Conservation (phyloP, 2,797 vertebrate genomes). For the Cyprinodon diabolis region DNA sequence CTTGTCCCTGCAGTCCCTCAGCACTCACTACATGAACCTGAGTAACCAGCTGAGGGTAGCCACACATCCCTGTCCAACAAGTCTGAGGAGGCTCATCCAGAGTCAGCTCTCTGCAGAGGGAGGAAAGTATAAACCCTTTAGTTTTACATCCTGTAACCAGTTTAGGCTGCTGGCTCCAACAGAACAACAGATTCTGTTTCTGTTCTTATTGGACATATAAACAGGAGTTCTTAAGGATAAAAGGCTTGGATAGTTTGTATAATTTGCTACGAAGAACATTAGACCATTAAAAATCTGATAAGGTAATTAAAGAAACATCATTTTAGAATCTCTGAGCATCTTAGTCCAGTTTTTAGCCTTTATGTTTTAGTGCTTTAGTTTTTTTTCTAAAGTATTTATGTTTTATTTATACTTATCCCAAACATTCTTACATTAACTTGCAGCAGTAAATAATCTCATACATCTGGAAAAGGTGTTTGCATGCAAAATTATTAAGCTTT, state of each 20-base stretch:
- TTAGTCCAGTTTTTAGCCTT: background rate
- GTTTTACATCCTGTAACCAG: background rate
- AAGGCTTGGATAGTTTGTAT: too few relatives aligned
- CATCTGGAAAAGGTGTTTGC: background rate
- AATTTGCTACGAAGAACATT: too few relatives aligned
- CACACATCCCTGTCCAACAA: slow-evolving; percentile 95
- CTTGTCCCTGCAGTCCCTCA: slow-evolving; percentile 88
- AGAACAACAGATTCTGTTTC: background rate
- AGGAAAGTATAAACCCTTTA: background rate
- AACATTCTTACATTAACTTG: background rate
- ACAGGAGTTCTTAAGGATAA: too few relatives aligned
- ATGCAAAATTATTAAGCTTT: background rate
- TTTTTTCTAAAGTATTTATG: background rate
- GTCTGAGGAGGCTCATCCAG: slow-evolving; percentile 91
- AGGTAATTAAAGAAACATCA: background rate
- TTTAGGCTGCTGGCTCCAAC: background rate
- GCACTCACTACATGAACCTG: slow-evolving; percentile 92
- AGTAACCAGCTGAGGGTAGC: slow-evolving; percentile 93
- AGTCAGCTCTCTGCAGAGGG: slow-evolving; percentile 84
- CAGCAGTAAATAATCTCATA: background rate
- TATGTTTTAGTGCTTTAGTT: too few relatives aligned
- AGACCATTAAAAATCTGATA: background rate
- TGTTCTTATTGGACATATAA: too few relatives aligned
- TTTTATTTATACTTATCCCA: background rate
- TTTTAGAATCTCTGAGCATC: background rate